Conservation (phyloP, 2,113 vertebrate genomes). For the Pseudonaja textilis region DNA sequence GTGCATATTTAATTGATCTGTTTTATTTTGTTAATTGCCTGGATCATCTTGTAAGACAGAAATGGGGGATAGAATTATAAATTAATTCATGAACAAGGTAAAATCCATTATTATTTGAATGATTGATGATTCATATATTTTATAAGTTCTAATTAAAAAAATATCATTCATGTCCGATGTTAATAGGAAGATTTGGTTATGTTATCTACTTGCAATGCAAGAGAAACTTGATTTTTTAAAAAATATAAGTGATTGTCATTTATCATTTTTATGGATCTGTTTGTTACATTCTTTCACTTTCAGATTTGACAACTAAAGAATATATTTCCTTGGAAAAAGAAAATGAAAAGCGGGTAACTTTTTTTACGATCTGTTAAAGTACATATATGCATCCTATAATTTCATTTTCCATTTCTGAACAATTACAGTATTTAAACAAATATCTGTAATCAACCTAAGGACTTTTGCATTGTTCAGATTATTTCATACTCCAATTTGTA, state of each 20-base stretch:
- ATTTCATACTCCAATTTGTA: neutral
- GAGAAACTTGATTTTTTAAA: neutral
- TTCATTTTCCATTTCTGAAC: neutral
- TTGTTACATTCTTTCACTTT: constrained; percentile 27
- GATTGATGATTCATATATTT: neutral
- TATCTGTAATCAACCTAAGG: neutral
- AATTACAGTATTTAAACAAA: neutral
- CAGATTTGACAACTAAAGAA: constrained; percentile 75
- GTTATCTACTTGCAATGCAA: neutral
- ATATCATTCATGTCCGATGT: neutral
- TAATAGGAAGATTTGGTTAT: neutral
- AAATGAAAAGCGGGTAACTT: constrained; percentile 68
- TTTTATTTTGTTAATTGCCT: neutral
- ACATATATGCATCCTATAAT: neutral
- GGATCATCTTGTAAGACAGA: neutral
- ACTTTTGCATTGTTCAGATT: neutral
- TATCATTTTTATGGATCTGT: neutral
- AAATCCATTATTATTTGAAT: neutral
- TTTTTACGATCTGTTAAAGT: neutral
- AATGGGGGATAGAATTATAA: neutral
- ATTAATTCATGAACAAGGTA: neutral
- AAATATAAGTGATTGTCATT: neutral
- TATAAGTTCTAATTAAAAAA: neutral
- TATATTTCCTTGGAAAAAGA: constrained; percentile 66
- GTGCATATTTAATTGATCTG: neutral